Evolutionary conservation across 2,113 vertebrate genomes (phyloP), one percentile per base, ranked within the genome.

Genomic region (Calidris pygmaea): DNA sequence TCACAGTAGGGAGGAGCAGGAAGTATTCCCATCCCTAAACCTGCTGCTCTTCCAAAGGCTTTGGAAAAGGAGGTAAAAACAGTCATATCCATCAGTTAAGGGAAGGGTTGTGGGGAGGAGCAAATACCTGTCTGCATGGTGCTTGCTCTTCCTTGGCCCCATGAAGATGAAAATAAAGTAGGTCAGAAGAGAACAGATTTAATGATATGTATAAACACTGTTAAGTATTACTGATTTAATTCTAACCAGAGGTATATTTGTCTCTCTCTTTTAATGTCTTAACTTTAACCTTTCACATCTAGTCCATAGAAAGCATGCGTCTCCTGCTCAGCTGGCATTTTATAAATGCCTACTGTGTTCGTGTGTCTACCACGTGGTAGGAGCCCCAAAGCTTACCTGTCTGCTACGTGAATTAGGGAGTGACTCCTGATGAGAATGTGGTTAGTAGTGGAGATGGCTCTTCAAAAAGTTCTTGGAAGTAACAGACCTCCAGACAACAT

Each of bases 111-210:
- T 65, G 65, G 14, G 21, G 22, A 68, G 13, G 22, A 9, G 2
- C 14, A 29, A 20, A 45, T 35, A 32, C 20, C n/a, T 32, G 23
- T 70, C 29, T 70, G 39, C 39, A 7, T 66, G 62, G 24, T 1
- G 3, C 59, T 83, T 0, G 0, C 3, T 63, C 5, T 68, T 75
- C 32, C 67, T 65, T 55, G 41, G 10, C 16, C 12, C 14, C 14
- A 4, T 45, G 53, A 79, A 63, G 58, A 19, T 63, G 48, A 65
- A 82, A 90, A 32, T 22, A 45, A 67, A 74, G 45, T 27, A 43
- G 27, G 3, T 87, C 27, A 43, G 55, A 66, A 87, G 34, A 62
- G 10, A 55, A 6, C 3, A 56, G 32, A 12, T 59, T 41, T 37
- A 37, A 30, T 32, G 16, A 39, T 72, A 37, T 6, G 14, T 41